A percentile compares a stretch with the other conserved stretches of the same genome.
phyloP scores from a whole-genome alignment of 1,140 invertebrate genomes.

The Hypsibius dujardini region DNA sequence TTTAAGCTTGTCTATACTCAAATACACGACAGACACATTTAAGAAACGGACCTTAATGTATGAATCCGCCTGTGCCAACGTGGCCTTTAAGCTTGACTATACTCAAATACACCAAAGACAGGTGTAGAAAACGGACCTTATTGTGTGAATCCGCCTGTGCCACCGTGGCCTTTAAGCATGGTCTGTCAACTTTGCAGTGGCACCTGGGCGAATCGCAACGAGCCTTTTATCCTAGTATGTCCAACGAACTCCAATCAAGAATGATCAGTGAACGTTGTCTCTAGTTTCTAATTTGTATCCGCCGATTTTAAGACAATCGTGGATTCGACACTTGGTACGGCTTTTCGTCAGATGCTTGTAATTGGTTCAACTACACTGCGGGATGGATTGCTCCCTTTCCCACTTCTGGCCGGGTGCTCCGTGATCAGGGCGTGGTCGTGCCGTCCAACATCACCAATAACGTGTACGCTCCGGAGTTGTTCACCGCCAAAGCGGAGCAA shows the following conservation, averaged over 20 bases:
- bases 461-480: constrained; percentile 30
- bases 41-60: no score
- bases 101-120: no score
- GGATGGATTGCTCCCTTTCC: constrained; percentile 10
- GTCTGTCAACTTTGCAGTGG: constrained; percentile 13
- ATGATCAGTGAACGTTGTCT: no score
- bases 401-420: neutral
- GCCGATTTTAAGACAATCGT: neutral
- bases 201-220: neutral
- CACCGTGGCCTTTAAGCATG: no score
- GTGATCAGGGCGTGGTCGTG: constrained; percentile 21
- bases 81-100: no score
- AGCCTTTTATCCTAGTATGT: constrained; percentile 15
- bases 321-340: constrained; percentile 15
- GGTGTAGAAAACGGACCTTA: no score
- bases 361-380: constrained; percentile 12
- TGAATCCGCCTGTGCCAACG: no score
- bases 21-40: no score
- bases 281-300: no score
- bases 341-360: neutral
- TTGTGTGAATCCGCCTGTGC: no score
- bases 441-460: constrained; percentile 3
- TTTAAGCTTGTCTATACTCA: no score
- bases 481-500: constrained; percentile 26
- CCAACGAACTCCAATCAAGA: no score